Conservation (phyloP, 2,888 invertebrate species). For the Pachymerium ferrugineum region DNA sequence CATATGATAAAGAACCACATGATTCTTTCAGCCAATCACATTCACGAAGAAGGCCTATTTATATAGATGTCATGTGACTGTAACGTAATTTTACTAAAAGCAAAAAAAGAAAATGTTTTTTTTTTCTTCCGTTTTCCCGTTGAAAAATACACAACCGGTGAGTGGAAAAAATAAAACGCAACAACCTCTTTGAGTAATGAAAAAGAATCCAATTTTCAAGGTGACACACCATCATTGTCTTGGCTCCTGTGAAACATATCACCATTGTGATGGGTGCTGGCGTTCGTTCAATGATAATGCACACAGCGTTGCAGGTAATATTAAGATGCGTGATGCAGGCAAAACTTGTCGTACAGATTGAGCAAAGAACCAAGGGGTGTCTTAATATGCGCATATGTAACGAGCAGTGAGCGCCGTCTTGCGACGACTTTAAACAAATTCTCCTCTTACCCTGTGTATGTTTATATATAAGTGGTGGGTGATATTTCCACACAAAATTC, state of each 20-base stretch:
- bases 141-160: neutral
- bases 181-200: constrained; percentile 7
- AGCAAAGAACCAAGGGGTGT: neutral
- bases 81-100: constrained; percentile 2
- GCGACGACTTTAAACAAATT: constrained; percentile 4
- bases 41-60: too few species aligned
- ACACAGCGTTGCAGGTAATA: constrained; percentile 13
- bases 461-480: constrained; percentile 8
- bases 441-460: neutral
- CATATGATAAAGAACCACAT: too few species aligned
- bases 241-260: neutral
- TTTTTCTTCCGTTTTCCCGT: too few species aligned
- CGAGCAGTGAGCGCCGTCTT: neutral
- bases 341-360: constrained; percentile 8
- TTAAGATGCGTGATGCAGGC: neutral
- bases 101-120: neutral
- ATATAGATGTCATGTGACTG: neutral
- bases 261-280: neutral
- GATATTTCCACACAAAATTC: constrained; percentile 8
- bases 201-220: constrained; percentile 13
- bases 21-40: too few species aligned
- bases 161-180: neutral
- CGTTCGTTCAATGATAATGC: constrained; percentile 8
- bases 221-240: constrained; percentile 13
- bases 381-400: constrained; percentile 4